These are phyloP conservation scores for Antrozous pallidus DNA, from an alignment of 2,797 vertebrate genomes.

Conservation along the genomic window DNA sequence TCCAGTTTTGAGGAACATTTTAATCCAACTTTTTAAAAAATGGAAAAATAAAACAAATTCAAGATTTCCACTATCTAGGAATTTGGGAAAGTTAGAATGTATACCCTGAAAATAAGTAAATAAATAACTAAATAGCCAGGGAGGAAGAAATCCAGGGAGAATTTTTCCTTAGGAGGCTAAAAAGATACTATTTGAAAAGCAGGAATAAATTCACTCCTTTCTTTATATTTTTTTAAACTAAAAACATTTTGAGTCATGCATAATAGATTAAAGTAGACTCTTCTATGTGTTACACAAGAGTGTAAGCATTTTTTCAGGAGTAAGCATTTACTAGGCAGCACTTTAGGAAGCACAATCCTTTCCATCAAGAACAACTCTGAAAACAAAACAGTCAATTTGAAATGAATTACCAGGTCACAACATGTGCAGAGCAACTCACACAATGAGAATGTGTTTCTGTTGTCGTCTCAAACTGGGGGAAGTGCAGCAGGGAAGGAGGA, in stretches of 20 bases:
- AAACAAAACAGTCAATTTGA: not conserved
- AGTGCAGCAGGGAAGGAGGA: not conserved
- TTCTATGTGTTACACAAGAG: not conserved
- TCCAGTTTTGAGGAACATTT: conserved; percentile 41
- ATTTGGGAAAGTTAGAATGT: not conserved
- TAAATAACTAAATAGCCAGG: not conserved
- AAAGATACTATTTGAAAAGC: conserved; percentile 37
- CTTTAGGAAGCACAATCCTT: not conserved
- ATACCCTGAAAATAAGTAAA: conserved; percentile 20
- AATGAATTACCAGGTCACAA: not conserved
- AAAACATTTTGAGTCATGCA: not conserved
- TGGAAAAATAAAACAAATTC: conserved; percentile 1
- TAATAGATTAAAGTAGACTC: not conserved
- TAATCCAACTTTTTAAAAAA: not conserved
- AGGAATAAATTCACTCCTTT: conserved; percentile 2
- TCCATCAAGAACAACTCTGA: not conserved
- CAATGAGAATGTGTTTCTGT: not conserved
- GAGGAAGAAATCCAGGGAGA: not conserved
- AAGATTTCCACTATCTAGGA: conserved; percentile 15
- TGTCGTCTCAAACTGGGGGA: not conserved
- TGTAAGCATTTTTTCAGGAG: not conserved
- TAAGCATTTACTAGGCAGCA: not conserved
- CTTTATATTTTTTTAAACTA: not conserved
- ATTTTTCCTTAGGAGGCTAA: not conserved
- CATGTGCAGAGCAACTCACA: not conserved